Evolutionary conservation across 2,888 invertebrate genomes (phyloP).

Genomic region (Argynnis bischoffii): DNA sequence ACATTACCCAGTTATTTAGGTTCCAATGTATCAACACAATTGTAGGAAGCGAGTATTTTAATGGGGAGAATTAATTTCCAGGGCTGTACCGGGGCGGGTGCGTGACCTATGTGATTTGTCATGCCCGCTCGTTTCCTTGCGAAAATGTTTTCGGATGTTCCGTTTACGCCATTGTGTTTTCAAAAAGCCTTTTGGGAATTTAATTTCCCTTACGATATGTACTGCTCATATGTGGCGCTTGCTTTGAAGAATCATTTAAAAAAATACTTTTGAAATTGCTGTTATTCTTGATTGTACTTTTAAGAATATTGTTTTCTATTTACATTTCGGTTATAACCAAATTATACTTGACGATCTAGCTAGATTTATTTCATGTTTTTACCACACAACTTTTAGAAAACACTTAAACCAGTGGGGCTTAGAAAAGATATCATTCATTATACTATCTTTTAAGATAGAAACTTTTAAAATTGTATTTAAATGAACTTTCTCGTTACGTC

Average conservation of each 20-base stretch:
- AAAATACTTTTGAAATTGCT: slow-evolving; percentile 9
- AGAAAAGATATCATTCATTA: no score
- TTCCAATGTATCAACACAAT: slow-evolving; percentile 5
- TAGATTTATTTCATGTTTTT: no score
- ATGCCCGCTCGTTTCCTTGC: slow-evolving; percentile 46
- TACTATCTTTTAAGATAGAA: no score
- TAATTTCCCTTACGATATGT: slow-evolving; percentile 27
- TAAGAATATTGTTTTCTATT: no score
- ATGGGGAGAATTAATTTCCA: slow-evolving; percentile 56
- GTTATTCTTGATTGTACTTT: no score
- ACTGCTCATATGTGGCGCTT: slow-evolving; percentile 13
- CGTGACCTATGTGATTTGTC: slow-evolving; percentile 40
- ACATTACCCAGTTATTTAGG: background rate
- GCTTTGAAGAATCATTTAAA: slow-evolving; percentile 18
- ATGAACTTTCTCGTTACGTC: no score
- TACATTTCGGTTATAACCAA: no score
- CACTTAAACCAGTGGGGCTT: no score
- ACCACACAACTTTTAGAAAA: no score
- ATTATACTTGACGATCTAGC: no score
- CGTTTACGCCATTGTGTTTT: slow-evolving; percentile 40
- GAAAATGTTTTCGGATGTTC: slow-evolving; percentile 47
- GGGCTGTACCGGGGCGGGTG: slow-evolving; percentile 43
- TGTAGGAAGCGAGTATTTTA: slow-evolving; percentile 38
- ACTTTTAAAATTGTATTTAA: no score
- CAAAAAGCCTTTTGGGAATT: slow-evolving; percentile 31